Percentiles rank a stretch among this genome's conserved stretches.
phyloP scores from a whole-genome alignment of 2,113 vertebrate species.

The Melospiza georgiana region DNA sequence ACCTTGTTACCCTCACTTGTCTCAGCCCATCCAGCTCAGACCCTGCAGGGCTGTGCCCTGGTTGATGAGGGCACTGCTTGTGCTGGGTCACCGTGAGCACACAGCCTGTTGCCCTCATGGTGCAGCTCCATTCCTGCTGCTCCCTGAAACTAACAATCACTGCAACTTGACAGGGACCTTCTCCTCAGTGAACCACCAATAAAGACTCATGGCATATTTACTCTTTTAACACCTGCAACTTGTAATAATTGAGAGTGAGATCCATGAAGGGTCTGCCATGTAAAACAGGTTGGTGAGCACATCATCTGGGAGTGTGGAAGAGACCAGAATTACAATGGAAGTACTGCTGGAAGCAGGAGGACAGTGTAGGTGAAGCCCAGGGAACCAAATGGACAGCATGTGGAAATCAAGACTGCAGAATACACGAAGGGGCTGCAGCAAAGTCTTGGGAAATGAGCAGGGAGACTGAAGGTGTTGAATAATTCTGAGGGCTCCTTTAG shows the following conservation, averaged over 20 bases:
- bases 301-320: background rate
- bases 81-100: fast-evolving
- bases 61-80: background rate
- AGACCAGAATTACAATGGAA: background rate
- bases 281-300: background rate
- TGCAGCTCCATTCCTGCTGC: background rate
- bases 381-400: background rate
- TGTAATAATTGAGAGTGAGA: background rate
- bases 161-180: background rate
- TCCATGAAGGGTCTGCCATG: background rate
- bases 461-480: background rate
- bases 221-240: background rate
- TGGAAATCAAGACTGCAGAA: background rate
- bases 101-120: fast-evolving
- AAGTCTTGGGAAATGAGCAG: background rate
- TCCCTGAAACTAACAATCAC: background rate
- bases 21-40: background rate
- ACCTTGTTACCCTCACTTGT: background rate
- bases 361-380: background rate
- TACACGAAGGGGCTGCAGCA: background rate
- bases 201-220: background rate
- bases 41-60: background rate
- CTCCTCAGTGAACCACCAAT: background rate
- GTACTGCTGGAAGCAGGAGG: background rate
- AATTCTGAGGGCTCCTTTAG: background rate